Evolutionary conservation across 2,113 vertebrate genomes (phyloP).

Genomic region (Saccopteryx leptura): DNA sequence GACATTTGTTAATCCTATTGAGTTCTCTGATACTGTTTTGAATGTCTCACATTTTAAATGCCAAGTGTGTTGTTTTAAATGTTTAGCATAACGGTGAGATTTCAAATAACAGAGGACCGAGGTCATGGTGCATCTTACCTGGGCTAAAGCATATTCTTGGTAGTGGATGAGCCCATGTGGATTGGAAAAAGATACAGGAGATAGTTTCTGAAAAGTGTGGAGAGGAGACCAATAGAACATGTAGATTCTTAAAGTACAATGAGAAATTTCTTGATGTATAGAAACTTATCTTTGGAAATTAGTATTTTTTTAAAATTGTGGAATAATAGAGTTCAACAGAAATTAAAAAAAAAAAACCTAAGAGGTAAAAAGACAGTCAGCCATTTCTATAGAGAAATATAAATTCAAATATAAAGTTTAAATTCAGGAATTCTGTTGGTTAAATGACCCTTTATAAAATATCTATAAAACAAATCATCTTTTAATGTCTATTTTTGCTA

Average conservation of each 20-base stretch:
- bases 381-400: not conserved
- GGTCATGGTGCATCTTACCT: not conserved
- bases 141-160: not conserved
- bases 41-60: not conserved
- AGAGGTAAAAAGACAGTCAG: not conserved
- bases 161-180: not conserved
- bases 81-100: not conserved
- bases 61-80: not conserved
- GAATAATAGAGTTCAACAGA: not conserved
- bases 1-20: not conserved
- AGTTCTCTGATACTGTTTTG: not conserved
- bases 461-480: not conserved
- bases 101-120: not conserved
- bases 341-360: not conserved
- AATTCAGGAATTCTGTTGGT: not conserved
- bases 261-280: not conserved
- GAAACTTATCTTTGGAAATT: not conserved
- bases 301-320: not conserved
- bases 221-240: not conserved
- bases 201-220: fast-evolving
- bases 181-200: not conserved
- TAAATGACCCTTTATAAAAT: not conserved
- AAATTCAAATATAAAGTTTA: not conserved
- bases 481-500: not conserved
- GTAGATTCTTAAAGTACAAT: not conserved